These are phyloP conservation scores for Epinephelus malabaricus DNA, from an alignment of 2,797 vertebrate genomes.

Conservation along the genomic window DNA sequence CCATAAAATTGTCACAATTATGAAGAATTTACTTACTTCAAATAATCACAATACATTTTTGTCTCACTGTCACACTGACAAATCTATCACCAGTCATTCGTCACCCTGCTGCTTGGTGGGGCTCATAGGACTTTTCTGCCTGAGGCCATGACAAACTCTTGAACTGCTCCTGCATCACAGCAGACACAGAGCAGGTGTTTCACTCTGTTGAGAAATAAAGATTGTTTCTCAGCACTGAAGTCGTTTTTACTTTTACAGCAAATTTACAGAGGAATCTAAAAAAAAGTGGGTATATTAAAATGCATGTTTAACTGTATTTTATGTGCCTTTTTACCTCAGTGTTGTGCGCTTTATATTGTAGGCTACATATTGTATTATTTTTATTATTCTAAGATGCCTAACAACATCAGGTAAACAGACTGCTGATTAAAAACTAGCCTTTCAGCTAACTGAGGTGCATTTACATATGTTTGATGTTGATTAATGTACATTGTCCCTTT, in stretches of 20 bases:
- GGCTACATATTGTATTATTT: no score
- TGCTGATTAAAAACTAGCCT: no score
- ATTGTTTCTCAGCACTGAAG: background rate
- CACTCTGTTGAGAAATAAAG: background rate
- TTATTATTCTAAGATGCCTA: no score
- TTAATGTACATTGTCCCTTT: no score
- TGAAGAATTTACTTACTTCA: background rate
- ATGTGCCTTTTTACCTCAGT: no score
- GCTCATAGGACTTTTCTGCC: background rate
- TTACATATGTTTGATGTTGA: no score
- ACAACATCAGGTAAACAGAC: no score
- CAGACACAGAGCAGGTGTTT: background rate
- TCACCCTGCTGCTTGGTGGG: background rate
- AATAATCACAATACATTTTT: background rate
- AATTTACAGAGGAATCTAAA: background rate
- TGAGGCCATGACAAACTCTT: background rate
- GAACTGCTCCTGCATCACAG: background rate
- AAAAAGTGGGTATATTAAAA: background rate
- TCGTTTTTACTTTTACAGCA: background rate
- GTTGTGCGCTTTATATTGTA: no score
- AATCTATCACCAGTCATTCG: background rate
- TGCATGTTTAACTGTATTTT: no score
- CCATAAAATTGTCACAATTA: background rate
- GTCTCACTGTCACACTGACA: background rate
- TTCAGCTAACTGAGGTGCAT: no score